Base-by-base conservation (phyloP, 2,797 vertebrate species). In the Trachurus trachurus region DNA sequence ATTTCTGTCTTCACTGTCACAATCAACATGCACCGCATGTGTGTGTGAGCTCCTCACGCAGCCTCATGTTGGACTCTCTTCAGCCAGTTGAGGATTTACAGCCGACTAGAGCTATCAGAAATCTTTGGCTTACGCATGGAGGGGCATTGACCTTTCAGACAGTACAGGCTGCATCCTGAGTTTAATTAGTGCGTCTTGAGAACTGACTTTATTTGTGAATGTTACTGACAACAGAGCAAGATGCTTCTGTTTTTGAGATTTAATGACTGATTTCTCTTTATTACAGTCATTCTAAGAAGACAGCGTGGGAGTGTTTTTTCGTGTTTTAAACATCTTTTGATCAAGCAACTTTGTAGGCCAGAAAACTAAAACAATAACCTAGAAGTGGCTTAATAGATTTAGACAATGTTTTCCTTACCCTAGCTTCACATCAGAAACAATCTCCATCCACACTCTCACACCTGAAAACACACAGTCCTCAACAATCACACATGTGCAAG, bases 351-450 rank as follows among this genome's bases (percentile, higher is more conserved):
- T 22, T 39, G 31, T 40, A 45, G 15, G 0, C 10, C 26, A 59
- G 34, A 53, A 59, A 78, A 64, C 57, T 21, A 15, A 26, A 73
- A 68, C 34, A 37, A 62, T 22, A 9, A 64, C n/a, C 16, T 26
- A 47, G 37, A 65, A 47, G 13, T 19, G 9, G 19, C 9, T 0
- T 3, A 31, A 31, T 3, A 31, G 31, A 34, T 34, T 34, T 34
- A 34, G 31, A 34, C 6, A 6, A 6, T 34, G 31, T 6, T 34
- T 31, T 31, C 31, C 31, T 31, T 31, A 31, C 31, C 31, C 5
- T 34, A 34, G 5, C 6, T 17, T 47, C 16, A 17, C 2, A 12
- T n/a, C 31, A 34, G 31, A 34, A 34, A 34, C 31, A 34, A 6
- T 34, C 31, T 34, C 31, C 31, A 6, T 34, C 31, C 31, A 34